phyloP scores from a whole-genome alignment of 2,113 vertebrate genomes.

The Tyrannus savana region DNA sequence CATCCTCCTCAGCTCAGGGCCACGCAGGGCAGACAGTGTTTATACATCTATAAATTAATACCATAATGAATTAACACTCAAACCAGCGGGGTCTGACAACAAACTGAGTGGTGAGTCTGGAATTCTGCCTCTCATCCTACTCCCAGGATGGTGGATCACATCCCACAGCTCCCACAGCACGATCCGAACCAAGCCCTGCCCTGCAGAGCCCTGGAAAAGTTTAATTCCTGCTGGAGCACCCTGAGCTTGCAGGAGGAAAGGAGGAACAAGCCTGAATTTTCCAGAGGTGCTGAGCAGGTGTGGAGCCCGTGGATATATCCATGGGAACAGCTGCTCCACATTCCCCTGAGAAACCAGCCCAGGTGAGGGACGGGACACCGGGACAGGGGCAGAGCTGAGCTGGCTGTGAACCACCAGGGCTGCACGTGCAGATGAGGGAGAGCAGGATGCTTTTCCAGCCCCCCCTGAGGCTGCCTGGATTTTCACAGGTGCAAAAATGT shows the following conservation, averaged over 20 bases:
- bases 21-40: not conserved
- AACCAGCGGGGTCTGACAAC: accelerated
- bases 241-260: not conserved
- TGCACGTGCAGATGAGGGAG: not conserved
- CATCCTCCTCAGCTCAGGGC: not conserved
- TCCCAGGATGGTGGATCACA: accelerated
- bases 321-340: not conserved
- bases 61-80: not conserved
- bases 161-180: not conserved
- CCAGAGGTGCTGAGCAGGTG: not conserved
- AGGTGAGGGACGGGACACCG: not conserved
- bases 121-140: not conserved
- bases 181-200: not conserved
- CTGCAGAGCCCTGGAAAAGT: not conserved
- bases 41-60: not conserved
- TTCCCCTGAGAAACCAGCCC: not conserved
- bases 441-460: not conserved
- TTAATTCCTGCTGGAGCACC: not conserved
- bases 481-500: too few species aligned
- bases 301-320: not conserved
- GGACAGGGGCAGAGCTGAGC: not conserved
- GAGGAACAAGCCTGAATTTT: not conserved
- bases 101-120: too few species aligned
- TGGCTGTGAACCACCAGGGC: not conserved
- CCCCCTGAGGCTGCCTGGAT: too few species aligned